Evolutionary conservation across 2,113 vertebrate species (phyloP), one percentile per base, ranked within the genome.

Genomic region (Nansenia antarctica): DNA sequence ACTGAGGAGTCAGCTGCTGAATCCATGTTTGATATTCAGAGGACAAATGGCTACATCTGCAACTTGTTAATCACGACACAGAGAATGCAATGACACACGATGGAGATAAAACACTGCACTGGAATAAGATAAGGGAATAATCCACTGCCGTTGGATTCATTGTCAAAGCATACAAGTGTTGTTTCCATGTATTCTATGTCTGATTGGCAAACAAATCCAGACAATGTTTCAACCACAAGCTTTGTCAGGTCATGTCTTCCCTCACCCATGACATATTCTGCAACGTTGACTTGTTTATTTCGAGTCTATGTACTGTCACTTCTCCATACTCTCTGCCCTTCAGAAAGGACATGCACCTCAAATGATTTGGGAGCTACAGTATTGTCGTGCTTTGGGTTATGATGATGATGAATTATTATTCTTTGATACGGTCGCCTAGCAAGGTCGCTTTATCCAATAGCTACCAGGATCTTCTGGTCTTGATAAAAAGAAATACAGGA

Each of bases 1-100:
- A 85, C 20, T 77, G 82, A 85, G 39, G 78, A 84, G 87, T 89
- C 88, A 88, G 87, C 86, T 82, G 55, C 62, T 66, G 74, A 63
- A 66, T 70, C 42, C 34, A 9, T 18, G 66, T 64, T 85, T 85
- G 66, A 85, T 80, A 85, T 85, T 82, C 86, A 80, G 67, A 45
- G 39, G 83, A 72, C 73, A 81, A 77, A 65, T 32, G 52, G 68
- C 77, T 72, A 57, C 82, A 85, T 82, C 73, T 84, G 84, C 84
- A 78, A 82, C 70, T 74, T 78, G 82, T 78, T 85, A 86, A 90
- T 90, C 77, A 73, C 71, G 70, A 82, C 74, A 88, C 66, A 65
- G 79, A 66, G 42, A 74, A 76, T 59, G 76, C 72, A 81, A 69
- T 77, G 85, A 82, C 80, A 78, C 75, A 74, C 73, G 52, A 70